Percentiles rank a stretch among this genome's conserved stretches.
phyloP scores from a whole-genome alignment of 2,888 invertebrate genomes.

The Chrysolina oricalcia region DNA sequence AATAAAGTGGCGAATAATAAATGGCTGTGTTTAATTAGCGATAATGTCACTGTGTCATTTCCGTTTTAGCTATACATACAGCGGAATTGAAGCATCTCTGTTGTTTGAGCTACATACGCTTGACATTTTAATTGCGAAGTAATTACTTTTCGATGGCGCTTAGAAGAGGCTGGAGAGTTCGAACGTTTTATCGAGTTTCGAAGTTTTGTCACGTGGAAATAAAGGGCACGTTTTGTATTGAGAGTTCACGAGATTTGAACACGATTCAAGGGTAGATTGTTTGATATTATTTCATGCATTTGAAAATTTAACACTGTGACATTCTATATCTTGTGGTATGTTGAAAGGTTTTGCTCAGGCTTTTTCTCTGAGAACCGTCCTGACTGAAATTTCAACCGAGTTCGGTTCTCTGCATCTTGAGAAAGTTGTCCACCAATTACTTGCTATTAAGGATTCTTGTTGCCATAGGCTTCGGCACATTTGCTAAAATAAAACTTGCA shows the following conservation, averaged over 20 bases:
- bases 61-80: neutral
- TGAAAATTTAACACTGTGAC: too few species aligned
- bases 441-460: too few species aligned
- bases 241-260: neutral
- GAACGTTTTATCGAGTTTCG: neutral
- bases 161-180: neutral
- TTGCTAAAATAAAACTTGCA: too few species aligned
- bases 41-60: constrained; percentile 12
- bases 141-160: neutral
- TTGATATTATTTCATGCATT: too few species aligned
- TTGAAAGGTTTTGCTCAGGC: too few species aligned
- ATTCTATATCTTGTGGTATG: too few species aligned
- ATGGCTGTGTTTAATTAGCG: constrained; percentile 1
- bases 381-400: too few species aligned
- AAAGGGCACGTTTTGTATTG: neutral
- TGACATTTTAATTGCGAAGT: neutral
- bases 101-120: neutral
- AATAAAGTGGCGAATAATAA: constrained; percentile 4
- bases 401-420: too few species aligned
- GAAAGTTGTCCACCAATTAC: too few species aligned
- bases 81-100: neutral
- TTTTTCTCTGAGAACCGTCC: too few species aligned
- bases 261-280: too few species aligned
- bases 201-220: neutral
- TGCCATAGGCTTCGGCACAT: too few species aligned